Evolutionary conservation across 2,888 invertebrate species (phyloP), one percentile per base, ranked within the genome.

Genomic region (Xylocampa areola): DNA sequence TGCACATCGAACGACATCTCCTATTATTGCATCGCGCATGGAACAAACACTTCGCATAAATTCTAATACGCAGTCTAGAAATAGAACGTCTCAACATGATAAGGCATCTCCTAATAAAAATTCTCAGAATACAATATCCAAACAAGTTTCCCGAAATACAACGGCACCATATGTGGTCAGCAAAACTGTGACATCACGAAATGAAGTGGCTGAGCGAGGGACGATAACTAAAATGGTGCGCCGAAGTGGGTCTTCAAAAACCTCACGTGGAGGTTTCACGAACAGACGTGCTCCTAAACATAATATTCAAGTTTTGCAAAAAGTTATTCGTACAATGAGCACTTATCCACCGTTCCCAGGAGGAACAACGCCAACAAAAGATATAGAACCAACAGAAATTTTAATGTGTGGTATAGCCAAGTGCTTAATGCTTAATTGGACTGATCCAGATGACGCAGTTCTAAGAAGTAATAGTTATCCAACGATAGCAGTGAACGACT

Each of bases 331-430:
- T 4, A 67, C 67, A 2, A 2, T 7, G 6, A 67, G 67, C 27
- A 67, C 67, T 11, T 32, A 14, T 13, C 41, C 59, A 0, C 71
- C 66, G 13, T 52, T 27, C 37, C 25, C 10, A 0, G n/a, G 8
- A 4, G 70, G 51, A 17, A 2, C 4, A 0, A 36, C 27, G 8
- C 37, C 49, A 1, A 0, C 2, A 2, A 7, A n/a, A 4, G 30
- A 41, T 0, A 0, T 7, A 2, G 7, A n/a, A 36, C 11, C 40
- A 8, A 6, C 1, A 2, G 5, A 8, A 23, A 1, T 25, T 14
- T 0, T 25, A 10, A 21, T 37, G 37, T 64, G 63, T 33, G 47
- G 19, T 6, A n/a, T 48, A n/a, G 70, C 44, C 11, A 49, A 30
- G 44, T 65, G 65, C 11, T 16, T 23, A 7, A 6, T 2, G 1